These are phyloP conservation scores for Pristionchus japonicus DNA, from an alignment of 2,888 invertebrate species.

Conservation along the genomic window DNA sequence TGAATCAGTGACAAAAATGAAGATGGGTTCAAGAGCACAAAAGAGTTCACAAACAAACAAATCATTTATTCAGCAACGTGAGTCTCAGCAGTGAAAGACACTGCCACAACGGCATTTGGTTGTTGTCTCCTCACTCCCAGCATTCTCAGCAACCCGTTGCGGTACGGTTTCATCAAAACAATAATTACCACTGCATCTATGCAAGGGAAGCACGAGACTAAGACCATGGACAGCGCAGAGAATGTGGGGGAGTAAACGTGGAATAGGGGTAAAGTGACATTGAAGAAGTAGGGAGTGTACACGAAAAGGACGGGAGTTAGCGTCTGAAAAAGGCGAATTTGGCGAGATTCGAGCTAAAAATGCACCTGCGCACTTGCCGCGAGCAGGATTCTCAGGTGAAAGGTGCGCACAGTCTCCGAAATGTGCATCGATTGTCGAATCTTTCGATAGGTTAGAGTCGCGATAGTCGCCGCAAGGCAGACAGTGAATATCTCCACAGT, in stretches of 20 bases:
- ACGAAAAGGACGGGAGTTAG: not conserved
- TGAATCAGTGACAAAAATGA: no score
- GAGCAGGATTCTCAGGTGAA: not conserved
- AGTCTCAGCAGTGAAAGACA: not conserved
- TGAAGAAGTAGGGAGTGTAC: conserved; percentile 9
- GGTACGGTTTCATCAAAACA: conserved; percentile 6
- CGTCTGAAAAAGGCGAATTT: not conserved
- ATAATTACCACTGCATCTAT: not conserved
- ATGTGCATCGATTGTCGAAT: not conserved
- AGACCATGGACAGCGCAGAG: not conserved
- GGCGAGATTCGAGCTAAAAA: not conserved
- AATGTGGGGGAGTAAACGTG: not conserved
- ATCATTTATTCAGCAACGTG: not conserved
- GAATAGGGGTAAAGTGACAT: not conserved
- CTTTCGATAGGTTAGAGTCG: not conserved
- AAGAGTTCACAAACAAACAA: not conserved
- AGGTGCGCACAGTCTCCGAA: not conserved
- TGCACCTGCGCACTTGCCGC: not conserved
- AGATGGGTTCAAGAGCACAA: not conserved
- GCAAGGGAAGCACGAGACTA: not conserved
- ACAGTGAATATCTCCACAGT: not conserved
- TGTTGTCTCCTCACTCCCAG: not conserved
- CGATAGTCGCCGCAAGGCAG: not conserved
- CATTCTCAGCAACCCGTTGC: not conserved
- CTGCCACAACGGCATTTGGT: not conserved